Conservation (phyloP, 2,113 vertebrate genomes). For the Excalfactoria chinensis region DNA sequence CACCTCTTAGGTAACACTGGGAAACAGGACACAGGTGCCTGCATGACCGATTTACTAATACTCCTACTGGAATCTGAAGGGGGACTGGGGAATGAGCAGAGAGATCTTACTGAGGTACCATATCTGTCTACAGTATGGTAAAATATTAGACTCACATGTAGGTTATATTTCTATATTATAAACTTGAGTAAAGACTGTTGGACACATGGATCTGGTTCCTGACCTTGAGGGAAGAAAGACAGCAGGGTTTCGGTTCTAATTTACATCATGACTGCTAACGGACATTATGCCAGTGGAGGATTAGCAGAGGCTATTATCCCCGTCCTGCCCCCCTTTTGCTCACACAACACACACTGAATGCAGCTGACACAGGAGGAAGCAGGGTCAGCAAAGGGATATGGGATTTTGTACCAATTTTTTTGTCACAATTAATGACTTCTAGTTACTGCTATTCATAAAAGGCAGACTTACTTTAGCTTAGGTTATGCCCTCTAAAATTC, state of each 20-base stretch:
- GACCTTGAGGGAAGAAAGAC: conserved; percentile 3
- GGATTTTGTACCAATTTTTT: background rate
- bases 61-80: background rate
- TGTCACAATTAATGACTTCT: background rate
- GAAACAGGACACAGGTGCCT: background rate
- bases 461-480: fast-evolving
- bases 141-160: background rate
- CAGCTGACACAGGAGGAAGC: background rate
- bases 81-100: background rate
- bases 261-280: conserved; percentile 44
- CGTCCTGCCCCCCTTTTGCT: conserved; percentile 15
- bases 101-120: background rate
- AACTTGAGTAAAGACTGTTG: background rate
- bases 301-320: conserved; percentile 44
- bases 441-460: background rate
- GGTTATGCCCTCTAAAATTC: background rate
- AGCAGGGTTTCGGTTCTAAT: conserved; percentile 29
- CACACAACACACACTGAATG: background rate
- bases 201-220: background rate
- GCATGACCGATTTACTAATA: background rate
- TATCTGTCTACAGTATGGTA: background rate
- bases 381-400: background rate
- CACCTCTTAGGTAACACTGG: background rate
- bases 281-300: conserved; percentile 21
- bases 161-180: background rate